Evolutionary conservation across 2,797 vertebrate genomes (phyloP).

Genomic region (Halcyon chelicuti): DNA sequence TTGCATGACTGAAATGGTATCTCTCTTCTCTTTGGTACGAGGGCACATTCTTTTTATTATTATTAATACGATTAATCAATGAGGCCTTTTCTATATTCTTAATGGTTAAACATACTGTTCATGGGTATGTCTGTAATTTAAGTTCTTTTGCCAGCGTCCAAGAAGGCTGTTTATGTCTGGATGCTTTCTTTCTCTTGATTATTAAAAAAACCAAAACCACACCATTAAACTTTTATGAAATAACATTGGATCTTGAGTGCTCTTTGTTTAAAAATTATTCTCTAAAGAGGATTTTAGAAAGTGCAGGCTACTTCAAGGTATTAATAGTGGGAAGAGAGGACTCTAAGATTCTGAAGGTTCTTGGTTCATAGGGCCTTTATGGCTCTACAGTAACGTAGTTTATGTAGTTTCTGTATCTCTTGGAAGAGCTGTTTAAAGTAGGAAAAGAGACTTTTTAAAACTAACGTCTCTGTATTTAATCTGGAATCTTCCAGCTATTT

Average conservation of each 20-base stretch:
- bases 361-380: not conserved
- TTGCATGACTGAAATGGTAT: not conserved
- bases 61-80: not conserved
- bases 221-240: slow-evolving; percentile 61
- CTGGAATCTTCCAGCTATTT: not conserved
- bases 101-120: not conserved
- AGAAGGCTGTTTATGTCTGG: not conserved
- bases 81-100: not conserved
- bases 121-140: not conserved
- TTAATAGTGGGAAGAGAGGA: not conserved
- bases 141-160: not conserved
- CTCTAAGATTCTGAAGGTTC: not conserved
- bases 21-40: not conserved
- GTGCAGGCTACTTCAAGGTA: not conserved
- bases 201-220: not conserved
- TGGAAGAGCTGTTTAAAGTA: not conserved
- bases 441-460: not conserved
- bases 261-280: slow-evolving; percentile 25
- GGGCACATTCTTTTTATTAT: not conserved
- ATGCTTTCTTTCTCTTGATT: not conserved
- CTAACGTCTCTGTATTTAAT: not conserved
- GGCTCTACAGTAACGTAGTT: not conserved
- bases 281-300: not conserved
- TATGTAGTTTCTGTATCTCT: not conserved
- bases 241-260: not conserved